Base-by-base conservation (phyloP, 2,888 invertebrate species). In the Tenthredo mesomela region DNA sequence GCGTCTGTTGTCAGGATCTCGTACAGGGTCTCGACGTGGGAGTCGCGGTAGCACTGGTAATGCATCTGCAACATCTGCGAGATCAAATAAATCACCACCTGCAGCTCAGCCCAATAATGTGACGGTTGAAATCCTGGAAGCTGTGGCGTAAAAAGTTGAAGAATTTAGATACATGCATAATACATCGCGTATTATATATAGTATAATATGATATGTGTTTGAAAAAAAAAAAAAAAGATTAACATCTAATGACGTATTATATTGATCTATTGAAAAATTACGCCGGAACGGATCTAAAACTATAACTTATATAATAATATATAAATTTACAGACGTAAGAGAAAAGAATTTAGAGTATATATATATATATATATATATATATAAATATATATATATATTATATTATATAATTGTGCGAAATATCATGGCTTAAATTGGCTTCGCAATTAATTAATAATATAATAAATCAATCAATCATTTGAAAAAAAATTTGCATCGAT, bases 41-140 rank as follows among this genome's bases (percentile, higher is more conserved):
- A 97, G 97, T 86, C 95, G 96, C 91, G 96, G 96, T 78, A 96
- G 96, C 93, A 93, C 93, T 88, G 97, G 97, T 92, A 97, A 96
- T 89, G 96, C 96, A 84, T 97, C 97, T n/a, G 96, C 95, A 82
- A 95, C 96, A 33, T 97, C 97, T 40, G 93, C 95, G 88, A 95
- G 96, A 89, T 96, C 96, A 85, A 96, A 95, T 91, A 95, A 92
- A 86, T 91, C 92, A 29, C 91, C 91, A 37, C 91, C 92, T 88
- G 90, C 87, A 87, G 91, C 89, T 85, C 90, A 65, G 91, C 92
- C 58, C 92, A 93, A 96, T 90, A 95, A 95, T 91, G 96, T 97
- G 87, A 97, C 96, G 87, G 96, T 97, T 84, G 97, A 97, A 94
- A 96, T 97, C 89, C 95, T 96, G 90, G 96, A 96, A 89, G 95